Base-by-base conservation (phyloP, 2,797 vertebrate genomes). In the Loriculus beryllinus region DNA sequence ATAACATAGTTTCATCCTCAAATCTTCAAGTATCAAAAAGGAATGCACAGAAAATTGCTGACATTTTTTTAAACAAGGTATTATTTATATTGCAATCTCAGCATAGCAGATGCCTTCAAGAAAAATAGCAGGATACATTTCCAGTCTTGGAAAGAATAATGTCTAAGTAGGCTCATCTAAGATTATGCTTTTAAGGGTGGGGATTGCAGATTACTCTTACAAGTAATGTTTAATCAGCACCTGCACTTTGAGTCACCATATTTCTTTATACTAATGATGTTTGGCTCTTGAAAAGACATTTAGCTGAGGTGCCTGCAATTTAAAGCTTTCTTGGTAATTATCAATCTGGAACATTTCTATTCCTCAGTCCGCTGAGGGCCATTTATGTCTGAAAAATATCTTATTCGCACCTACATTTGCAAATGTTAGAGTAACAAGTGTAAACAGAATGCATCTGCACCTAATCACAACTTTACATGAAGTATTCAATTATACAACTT, bases 311-410 rank as follows among this genome's bases (percentile, higher is more conserved):
- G 59, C 45, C 68, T 95, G 85, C 54, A 82, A 71, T 95, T 94
- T 76, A 86, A 93, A 91, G 90, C 72, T 93, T 94, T 15, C 84
- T 70, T 92, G 63, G 72, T 40, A 92, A 95, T 97, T 95, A 96
- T 78, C 94, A 97, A 9, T 84, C 95, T 96, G 96, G 81, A 80
- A 84, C 62, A 69, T 88, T 95, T 88, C 70, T 90, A 12, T 69
- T 96, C 93, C 85, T 96, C 81, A 89, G 21, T 67, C 90, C 72
- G 75, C 78, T 22, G 80, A 93, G 92, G 84, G 71, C 70, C 93
- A 71, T 96, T 97, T 84, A 54, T 82, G 68, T 45, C 70, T 93
- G 91, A 84, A 90, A 86, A 95, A 88, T 88, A 92, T 39, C 63
- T 96, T 68, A 37, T 79, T 95, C 62, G 47, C 2, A 0, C 81